Evolutionary conservation across 2,888 invertebrate species (phyloP).

Genomic region (Trachelus iudaicus): DNA sequence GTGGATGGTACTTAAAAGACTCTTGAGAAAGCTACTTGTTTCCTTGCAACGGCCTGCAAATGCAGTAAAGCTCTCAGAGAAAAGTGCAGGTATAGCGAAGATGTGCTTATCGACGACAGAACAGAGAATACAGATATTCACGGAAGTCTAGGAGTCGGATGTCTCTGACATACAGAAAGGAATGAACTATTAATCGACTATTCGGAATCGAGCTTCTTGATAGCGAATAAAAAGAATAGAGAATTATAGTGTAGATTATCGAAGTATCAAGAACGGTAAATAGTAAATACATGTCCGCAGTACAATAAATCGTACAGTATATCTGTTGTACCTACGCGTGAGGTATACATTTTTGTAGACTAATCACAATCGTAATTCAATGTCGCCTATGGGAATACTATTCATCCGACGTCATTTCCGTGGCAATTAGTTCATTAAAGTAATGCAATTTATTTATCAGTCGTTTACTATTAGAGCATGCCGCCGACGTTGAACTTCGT

Average conservation of each 20-base stretch:
- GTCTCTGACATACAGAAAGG: not conserved
- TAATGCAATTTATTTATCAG: not conserved
- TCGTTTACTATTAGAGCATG: not conserved
- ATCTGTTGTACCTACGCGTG: not conserved
- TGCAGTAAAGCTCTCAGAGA: not conserved
- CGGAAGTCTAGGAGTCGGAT: not conserved
- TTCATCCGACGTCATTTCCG: not conserved
- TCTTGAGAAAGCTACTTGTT: not conserved
- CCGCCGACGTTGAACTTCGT: not conserved
- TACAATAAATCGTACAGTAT: not conserved
- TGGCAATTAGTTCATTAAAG: not conserved
- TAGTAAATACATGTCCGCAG: not conserved
- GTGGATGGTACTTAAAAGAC: not conserved
- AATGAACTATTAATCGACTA: not conserved
- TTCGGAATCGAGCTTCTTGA: not conserved
- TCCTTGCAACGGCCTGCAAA: not conserved
- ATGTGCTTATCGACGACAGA: not conserved
- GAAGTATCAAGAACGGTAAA: not conserved
- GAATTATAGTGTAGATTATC: not conserved
- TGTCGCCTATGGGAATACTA: not conserved
- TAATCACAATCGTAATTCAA: not conserved
- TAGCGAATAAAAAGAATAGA: not conserved
- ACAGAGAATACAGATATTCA: not conserved
- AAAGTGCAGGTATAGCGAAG: not conserved
- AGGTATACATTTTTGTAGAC: not conserved